These are phyloP conservation scores for Anadara kagoshimensis DNA, from an alignment of 1,140 invertebrate genomes.

Conservation along the genomic window DNA sequence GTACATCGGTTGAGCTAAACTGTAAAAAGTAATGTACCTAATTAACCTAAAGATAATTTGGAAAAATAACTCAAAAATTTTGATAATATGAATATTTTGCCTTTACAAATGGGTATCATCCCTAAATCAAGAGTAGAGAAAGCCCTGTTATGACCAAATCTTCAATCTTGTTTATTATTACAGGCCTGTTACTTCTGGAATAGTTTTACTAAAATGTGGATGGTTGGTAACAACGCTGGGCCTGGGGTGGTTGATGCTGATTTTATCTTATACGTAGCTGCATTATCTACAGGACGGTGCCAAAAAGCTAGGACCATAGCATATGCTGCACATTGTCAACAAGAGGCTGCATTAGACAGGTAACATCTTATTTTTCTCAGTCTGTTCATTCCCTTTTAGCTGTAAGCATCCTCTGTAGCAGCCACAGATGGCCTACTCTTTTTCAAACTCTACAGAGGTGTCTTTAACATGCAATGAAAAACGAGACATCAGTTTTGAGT, in stretches of 20 bases:
- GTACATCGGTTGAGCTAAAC: neutral
- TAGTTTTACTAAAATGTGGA: constrained; percentile 11
- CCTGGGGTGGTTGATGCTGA: constrained; percentile 90
- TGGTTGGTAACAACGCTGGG: constrained; percentile 67
- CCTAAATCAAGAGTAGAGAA: neutral
- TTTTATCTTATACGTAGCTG: constrained; percentile 98
- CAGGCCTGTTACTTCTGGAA: constrained; percentile 58
- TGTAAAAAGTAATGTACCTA: neutral
- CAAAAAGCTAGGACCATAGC: constrained; percentile 88
- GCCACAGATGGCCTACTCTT: too few relatives aligned
- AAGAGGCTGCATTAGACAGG: constrained; percentile 92
- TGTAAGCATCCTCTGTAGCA: too few relatives aligned
- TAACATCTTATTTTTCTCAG: too few relatives aligned
- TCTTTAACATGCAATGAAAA: too few relatives aligned
- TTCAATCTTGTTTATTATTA: neutral
- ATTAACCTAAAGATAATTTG: neutral
- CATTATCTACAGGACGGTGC: constrained; percentile 93
- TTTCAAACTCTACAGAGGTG: too few relatives aligned
- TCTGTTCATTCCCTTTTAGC: too few relatives aligned
- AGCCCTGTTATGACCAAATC: too few relatives aligned
- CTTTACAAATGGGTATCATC: neutral
- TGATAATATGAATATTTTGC: neutral
- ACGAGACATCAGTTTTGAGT: too few relatives aligned
- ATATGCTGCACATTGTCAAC: constrained; percentile 99
- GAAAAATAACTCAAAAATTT: neutral